phyloP scores from a whole-genome alignment of 2,888 invertebrate genomes.

The Malthinus seriepunctatus region DNA sequence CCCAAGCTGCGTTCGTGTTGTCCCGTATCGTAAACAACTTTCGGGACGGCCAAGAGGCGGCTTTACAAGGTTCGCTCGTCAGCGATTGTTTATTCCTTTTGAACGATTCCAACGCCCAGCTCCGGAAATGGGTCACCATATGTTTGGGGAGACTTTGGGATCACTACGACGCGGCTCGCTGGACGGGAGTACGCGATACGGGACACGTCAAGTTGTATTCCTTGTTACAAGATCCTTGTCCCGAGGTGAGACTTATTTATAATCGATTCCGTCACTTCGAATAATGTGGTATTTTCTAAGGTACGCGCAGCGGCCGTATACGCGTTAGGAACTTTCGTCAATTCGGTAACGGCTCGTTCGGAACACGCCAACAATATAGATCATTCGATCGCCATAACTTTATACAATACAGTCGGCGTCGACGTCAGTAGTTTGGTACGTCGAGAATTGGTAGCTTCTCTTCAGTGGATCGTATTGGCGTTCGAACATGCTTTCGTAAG shows the following conservation, averaged over 20 bases:
- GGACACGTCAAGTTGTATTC: constrained; percentile 94
- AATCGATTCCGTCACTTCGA: background rate
- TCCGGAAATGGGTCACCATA: constrained; percentile 89
- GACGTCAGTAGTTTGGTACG: constrained; percentile 89
- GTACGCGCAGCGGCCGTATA: constrained; percentile 91
- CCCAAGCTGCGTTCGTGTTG: constrained; percentile 92
- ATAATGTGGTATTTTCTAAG: constrained; percentile 48
- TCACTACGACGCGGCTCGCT: constrained; percentile 83
- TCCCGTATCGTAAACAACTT: constrained; percentile 92
- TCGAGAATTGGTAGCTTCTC: constrained; percentile 82
- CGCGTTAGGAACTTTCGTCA: constrained; percentile 93
- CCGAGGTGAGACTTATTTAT: constrained; percentile 68
- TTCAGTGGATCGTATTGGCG: constrained; percentile 82
- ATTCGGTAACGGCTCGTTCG: constrained; percentile 78
- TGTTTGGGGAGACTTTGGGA: constrained; percentile 92
- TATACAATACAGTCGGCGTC: constrained; percentile 74
- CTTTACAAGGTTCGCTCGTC: constrained; percentile 86
- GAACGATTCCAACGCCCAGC: constrained; percentile 66
- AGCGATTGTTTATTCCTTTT: constrained; percentile 92
- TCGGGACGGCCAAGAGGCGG: constrained; percentile 86
- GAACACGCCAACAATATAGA: constrained; percentile 95
- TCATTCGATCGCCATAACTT: constrained; percentile 86
- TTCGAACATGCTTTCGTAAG: constrained; percentile 89
- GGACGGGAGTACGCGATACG: constrained; percentile 94
- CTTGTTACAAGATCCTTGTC: constrained; percentile 77